Evolutionary conservation across 2,888 invertebrate genomes (phyloP).

Genomic region (Julus scanicus): DNA sequence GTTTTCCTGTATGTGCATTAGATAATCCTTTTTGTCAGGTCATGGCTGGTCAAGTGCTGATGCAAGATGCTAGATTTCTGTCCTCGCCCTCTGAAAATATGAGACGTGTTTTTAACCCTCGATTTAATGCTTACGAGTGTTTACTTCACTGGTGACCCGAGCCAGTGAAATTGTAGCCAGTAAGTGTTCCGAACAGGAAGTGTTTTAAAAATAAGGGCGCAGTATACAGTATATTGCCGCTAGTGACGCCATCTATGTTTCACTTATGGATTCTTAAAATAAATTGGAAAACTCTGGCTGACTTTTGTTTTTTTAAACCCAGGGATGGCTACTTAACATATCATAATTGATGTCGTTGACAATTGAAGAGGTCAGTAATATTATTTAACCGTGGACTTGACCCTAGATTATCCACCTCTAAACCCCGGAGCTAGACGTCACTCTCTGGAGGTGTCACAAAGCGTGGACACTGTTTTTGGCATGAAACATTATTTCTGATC

Average conservation of each 20-base stretch:
- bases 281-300: no score
- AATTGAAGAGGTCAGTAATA: neutral
- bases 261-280: no score
- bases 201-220: neutral
- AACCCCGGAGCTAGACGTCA: neutral
- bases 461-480: neutral
- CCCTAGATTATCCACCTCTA: neutral
- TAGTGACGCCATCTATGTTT: no score
- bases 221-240: neutral
- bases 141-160: neutral
- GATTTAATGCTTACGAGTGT: neutral
- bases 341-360: neutral
- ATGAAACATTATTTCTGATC: neutral
- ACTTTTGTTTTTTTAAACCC: no score
- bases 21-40: conserved; percentile 22
- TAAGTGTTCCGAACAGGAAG: neutral
- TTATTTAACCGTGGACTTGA: neutral
- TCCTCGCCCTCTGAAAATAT: conserved; percentile 37
- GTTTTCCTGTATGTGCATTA: neutral
- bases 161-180: neutral
- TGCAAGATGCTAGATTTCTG: neutral
- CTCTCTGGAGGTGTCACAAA: neutral
- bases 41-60: conserved; percentile 37
- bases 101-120: conserved; percentile 14
- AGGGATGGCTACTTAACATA: no score